Evolutionary conservation across 2,888 invertebrate species (phyloP).

Genomic region (Gortyna flavago): DNA sequence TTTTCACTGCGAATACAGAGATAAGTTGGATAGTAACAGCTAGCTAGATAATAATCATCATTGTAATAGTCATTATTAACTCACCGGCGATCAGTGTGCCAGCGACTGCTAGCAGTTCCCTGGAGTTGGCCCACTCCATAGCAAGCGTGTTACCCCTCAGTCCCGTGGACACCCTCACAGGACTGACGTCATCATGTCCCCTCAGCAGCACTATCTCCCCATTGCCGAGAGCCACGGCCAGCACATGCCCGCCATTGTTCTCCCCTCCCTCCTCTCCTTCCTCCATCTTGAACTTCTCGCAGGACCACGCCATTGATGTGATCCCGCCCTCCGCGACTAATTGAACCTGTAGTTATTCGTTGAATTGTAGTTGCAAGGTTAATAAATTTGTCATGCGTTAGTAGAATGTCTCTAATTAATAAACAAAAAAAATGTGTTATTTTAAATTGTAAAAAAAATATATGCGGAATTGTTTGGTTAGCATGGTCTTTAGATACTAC

Average conservation of each 20-base stretch:
- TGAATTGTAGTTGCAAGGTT: not conserved
- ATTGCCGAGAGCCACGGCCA: constrained; percentile 96
- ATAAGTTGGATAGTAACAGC: not conserved
- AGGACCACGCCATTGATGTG: constrained; percentile 98
- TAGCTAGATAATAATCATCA: not conserved
- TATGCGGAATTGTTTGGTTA: not conserved
- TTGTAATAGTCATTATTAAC: constrained; percentile 32
- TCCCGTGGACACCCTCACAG: constrained; percentile 95
- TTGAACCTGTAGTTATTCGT: constrained; percentile 89
- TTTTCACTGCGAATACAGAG: not conserved
- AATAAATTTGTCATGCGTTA: not conserved
- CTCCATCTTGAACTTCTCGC: constrained; percentile 99
- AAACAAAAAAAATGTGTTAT: not conserved
- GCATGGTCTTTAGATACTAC: not conserved
- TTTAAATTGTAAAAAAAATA: not conserved
- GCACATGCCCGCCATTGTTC: constrained; percentile 91
- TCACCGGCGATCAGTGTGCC: constrained; percentile 91
- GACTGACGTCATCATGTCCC: constrained; percentile 98
- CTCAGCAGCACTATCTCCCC: constrained; percentile 97
- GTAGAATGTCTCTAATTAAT: not conserved
- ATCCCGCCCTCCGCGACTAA: constrained; percentile 96
- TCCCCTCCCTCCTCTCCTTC: constrained; percentile 95
- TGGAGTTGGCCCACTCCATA: constrained; percentile 99
- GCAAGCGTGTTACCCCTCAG: constrained; percentile 94
- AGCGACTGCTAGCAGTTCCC: constrained; percentile 97